A percentile compares a stretch with the other conserved stretches of the same genome.
These are phyloP conservation scores for Delphinapterus leucas DNA, from an alignment of 2,113 vertebrate genomes.

Conservation along the genomic window DNA sequence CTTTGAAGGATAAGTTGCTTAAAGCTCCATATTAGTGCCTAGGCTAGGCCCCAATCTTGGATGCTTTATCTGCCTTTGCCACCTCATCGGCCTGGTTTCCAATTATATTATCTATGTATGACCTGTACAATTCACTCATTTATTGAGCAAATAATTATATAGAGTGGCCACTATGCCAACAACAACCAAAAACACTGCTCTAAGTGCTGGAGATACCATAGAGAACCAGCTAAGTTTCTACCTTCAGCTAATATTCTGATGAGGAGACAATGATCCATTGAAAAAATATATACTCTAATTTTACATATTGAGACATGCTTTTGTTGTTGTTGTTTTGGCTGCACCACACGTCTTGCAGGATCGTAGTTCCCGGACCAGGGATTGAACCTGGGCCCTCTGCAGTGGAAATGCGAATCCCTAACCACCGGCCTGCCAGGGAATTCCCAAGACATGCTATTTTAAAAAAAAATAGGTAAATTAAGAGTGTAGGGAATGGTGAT, in stretches of 20 bases:
- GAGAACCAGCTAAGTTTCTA: not conserved
- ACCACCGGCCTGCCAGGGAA: not conserved
- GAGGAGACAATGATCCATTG: not conserved
- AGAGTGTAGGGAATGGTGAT: not conserved
- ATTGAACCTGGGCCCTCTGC: not conserved
- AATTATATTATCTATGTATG: not conserved
- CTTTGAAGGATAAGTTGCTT: not conserved
- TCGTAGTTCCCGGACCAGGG: not conserved
- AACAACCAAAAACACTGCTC: not conserved
- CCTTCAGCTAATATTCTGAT: not conserved
- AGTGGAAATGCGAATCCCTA: not conserved
- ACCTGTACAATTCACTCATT: not conserved
- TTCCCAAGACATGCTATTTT: not conserved
- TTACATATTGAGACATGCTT: not conserved
- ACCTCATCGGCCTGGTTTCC: not conserved
- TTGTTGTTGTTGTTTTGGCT: not conserved
- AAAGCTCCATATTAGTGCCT: not conserved
- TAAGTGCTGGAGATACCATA: not conserved
- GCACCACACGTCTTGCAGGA: not conserved
- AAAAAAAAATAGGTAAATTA: not conserved
- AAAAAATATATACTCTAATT: not conserved
- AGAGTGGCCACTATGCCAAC: not conserved
- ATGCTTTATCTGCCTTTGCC: not conserved
- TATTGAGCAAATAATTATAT: not conserved
- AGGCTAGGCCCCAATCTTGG: not conserved